These are phyloP conservation scores for Acyrthosiphon pisum DNA, from an alignment of 1,140 invertebrate genomes.

Conservation along the genomic window DNA sequence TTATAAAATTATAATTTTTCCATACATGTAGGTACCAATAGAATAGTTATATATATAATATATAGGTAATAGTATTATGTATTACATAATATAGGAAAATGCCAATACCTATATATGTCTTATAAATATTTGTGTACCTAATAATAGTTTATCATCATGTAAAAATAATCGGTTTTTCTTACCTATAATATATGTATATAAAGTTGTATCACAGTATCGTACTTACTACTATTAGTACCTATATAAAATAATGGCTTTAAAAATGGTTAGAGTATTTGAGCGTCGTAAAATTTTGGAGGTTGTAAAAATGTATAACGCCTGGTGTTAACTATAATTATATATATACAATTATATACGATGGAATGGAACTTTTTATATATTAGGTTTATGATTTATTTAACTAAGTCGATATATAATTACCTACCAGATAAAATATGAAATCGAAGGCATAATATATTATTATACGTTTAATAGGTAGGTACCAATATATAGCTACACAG, in stretches of 20 bases:
- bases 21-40: too few relatives aligned
- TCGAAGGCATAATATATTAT: background rate
- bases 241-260: too few relatives aligned
- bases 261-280: background rate
- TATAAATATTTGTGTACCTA: background rate
- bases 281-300: background rate
- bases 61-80: background rate
- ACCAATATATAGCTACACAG: background rate
- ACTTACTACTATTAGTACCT: too few relatives aligned
- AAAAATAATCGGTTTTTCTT: background rate
- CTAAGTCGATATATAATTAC: background rate
- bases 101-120: background rate
- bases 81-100: background rate
- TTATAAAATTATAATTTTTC: too few relatives aligned
- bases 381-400: background rate
- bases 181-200: background rate
- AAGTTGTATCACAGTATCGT: background rate
- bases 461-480: background rate
- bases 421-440: background rate
- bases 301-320: constrained; percentile 29
- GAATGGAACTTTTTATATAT: background rate
- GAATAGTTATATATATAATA: too few relatives aligned
- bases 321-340: background rate
- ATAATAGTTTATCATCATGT: background rate
- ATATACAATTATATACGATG: background rate